Evolutionary conservation across 1,140 invertebrate species (phyloP), one percentile per base, ranked within the genome.

Genomic region (Galendromus occidentalis): DNA sequence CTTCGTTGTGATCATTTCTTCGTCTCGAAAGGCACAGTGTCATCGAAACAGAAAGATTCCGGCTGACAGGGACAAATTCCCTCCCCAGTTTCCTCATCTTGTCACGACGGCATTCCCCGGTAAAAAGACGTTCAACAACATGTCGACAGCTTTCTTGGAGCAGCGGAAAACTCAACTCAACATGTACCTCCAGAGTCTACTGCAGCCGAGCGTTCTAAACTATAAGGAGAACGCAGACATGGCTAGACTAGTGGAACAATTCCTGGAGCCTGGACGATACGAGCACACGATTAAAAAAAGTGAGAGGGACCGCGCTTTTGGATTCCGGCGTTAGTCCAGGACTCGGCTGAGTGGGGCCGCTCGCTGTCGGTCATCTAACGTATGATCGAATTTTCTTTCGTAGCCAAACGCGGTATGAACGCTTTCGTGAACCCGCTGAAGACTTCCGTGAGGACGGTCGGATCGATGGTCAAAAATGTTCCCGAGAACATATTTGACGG

Each of bases 61-160:
- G 4, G 9, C 4, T 39, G 33, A 39, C 33, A 39, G 33, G 9
- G 33, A 39, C 9, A 64, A 20, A 45, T 65, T 71, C 67, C 71
- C 66, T 33, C 78, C 79, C 66, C 74, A 87, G 82, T 93, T 84
- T 80, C 83, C 85, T 63, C 84, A 87, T 74, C 73, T 94, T 2
- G 80, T 81, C 4, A 85, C 84, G 70, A 76, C 94, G 25, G 79
- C 83, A 25, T 91, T 96, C 72, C 91, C 91, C 14, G 87, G 85
- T 0, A 96, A 96, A 75, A 92, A 91, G 72, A 85, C 91, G 18
- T 89, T 95, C 72, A 90, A 93, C 70, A 95, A 94, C 74, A 87
- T 89, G 74, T 90, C 89, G 65, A 77, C 87, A 51, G 78, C 83
- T 7, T 90, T 95, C 44, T 74, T 96, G 44, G 90, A 95, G 73